These are phyloP conservation scores for Hormaphis cornu DNA, from an alignment of 1,140 invertebrate species.

Conservation along the genomic window DNA sequence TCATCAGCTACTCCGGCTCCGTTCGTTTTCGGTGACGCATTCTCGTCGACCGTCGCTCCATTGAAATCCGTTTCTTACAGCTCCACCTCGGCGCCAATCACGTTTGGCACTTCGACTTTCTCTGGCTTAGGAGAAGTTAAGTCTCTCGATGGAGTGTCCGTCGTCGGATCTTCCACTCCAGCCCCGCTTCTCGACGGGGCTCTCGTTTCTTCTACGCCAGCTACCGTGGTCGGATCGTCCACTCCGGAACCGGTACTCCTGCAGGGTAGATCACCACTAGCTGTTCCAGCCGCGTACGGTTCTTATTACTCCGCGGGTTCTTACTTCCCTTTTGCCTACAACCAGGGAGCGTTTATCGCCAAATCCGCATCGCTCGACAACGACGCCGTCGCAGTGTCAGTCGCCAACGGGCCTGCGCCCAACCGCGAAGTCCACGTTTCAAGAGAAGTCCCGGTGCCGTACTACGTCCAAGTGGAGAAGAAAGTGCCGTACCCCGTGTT, in stretches of 20 bases:
- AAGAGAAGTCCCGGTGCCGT: conserved; percentile 61
- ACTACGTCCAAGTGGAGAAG: conserved; percentile 46
- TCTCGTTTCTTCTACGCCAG: background rate
- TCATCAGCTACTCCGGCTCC: background rate
- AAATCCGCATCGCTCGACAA: background rate
- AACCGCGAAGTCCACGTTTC: conserved; percentile 61
- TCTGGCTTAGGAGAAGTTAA: too few species aligned
- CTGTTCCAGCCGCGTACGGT: background rate
- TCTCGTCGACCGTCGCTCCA: too few species aligned
- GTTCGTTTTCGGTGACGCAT: too few species aligned
- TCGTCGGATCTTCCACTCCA: conserved; percentile 20
- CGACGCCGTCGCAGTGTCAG: background rate
- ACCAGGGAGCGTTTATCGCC: background rate
- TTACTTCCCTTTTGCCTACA: background rate
- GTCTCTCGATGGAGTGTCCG: too few species aligned
- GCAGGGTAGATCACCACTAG: background rate
- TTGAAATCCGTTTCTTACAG: too few species aligned
- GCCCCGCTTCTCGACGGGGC: background rate
- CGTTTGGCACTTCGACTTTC: background rate
- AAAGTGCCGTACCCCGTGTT: conserved; percentile 44
- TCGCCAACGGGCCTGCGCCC: conserved; percentile 40
- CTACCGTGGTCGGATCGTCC: conserved; percentile 1
- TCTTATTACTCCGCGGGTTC: background rate
- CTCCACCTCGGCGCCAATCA: conserved; percentile 22
- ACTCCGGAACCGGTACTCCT: background rate